These are phyloP conservation scores for Heterodera schachtii DNA, from an alignment of 1,140 invertebrate species.

Conservation along the genomic window DNA sequence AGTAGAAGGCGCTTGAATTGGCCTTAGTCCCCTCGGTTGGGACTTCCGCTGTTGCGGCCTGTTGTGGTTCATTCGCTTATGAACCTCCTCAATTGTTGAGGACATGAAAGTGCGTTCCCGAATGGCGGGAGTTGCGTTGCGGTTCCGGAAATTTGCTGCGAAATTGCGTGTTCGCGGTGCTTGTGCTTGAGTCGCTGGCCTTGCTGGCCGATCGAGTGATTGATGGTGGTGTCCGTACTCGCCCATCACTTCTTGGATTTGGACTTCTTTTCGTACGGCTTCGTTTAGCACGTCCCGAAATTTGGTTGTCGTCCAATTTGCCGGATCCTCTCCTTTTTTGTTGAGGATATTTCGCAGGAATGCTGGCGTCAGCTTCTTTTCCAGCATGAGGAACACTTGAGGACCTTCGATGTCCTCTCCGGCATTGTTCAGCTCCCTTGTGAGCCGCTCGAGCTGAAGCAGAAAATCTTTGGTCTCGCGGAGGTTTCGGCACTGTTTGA, in stretches of 20 bases:
- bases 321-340: neutral
- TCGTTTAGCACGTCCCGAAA: neutral
- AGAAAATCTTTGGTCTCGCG: slow-evolving; percentile 1
- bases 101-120: too few species aligned
- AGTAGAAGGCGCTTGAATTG: too few species aligned
- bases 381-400: neutral
- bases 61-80: neutral
- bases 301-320: neutral
- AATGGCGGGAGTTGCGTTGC: too few species aligned
- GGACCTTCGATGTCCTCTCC: slow-evolving; percentile 16
- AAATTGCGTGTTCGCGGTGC: too few species aligned
- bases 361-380: neutral
- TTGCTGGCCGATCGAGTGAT: neutral
- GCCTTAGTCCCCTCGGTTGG: neutral
- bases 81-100: neutral
- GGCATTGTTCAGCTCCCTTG: slow-evolving; percentile 2
- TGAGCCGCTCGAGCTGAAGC: neutral
- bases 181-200: too few species aligned
- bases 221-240: slow-evolving; percentile 3
- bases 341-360: slow-evolving; percentile 6
- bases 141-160: too few species aligned
- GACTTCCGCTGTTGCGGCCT: neutral
- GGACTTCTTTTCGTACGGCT: neutral
- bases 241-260: slow-evolving; percentile 3
- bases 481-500: neutral